Conservation (phyloP, 2,888 invertebrate species). For the Acrobasis repandana region DNA sequence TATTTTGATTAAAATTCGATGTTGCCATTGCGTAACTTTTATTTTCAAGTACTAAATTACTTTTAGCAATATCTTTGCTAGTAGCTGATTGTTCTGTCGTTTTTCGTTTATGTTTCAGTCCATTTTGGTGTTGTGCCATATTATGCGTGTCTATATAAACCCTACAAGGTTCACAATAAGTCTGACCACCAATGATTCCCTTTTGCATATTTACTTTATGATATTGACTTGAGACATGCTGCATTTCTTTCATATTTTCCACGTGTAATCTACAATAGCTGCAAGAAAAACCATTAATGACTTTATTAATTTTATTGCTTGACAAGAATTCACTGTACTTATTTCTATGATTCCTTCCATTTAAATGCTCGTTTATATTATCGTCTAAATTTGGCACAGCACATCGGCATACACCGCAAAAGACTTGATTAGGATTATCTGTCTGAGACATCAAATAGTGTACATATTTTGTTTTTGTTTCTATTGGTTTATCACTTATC, state of each 20-base stretch:
- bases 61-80: neutral
- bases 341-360: slow-evolving; percentile 6
- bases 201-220: neutral
- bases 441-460: neutral
- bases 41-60: neutral
- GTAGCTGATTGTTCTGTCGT: neutral
- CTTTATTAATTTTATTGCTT: neutral
- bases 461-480: neutral
- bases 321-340: neutral
- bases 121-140: slow-evolving; percentile 17
- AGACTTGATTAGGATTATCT: neutral
- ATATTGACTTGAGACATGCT: neutral
- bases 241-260: neutral
- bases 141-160: slow-evolving; percentile 26
- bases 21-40: neutral
- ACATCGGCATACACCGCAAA: neutral
- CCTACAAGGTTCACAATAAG: slow-evolving; percentile 18
- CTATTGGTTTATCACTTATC: neutral
- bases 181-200: neutral
- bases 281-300: neutral
- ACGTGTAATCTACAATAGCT: neutral
- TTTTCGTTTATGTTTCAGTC: slow-evolving; percentile 23
- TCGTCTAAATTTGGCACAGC: neutral
- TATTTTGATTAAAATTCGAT: neutral
- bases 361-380: neutral